Evolutionary conservation across 2,888 invertebrate species (phyloP).

Genomic region (Limenitis arthemis): DNA sequence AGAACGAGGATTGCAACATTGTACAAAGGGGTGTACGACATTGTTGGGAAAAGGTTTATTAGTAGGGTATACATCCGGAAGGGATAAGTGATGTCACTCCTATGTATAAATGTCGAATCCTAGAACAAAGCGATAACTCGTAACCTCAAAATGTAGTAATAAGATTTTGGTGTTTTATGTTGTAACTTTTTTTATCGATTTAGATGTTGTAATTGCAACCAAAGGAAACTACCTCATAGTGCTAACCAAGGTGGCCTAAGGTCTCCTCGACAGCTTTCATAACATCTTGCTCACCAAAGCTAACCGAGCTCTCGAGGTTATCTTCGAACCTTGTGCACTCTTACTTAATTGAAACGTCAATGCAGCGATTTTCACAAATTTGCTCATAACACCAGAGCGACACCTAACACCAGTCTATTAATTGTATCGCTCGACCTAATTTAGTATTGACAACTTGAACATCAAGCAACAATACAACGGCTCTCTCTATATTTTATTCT

Average conservation of each 20-base stretch:
- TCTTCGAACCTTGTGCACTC: constrained; percentile 2
- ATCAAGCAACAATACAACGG: too few species aligned
- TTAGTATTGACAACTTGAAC: too few species aligned
- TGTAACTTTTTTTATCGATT: constrained; percentile 6
- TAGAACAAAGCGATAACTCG: constrained; percentile 7
- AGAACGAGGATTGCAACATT: too few species aligned
- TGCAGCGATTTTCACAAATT: not conserved
- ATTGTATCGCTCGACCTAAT: too few species aligned
- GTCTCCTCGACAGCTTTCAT: not conserved
- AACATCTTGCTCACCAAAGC: not conserved
- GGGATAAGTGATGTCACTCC: not conserved
- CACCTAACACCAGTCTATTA: too few species aligned
- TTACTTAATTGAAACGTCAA: not conserved
- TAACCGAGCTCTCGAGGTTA: not conserved
- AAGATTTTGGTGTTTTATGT: constrained; percentile 17
- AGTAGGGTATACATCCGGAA: not conserved
- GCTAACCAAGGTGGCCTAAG: constrained; percentile 4
- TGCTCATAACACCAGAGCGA: too few species aligned
- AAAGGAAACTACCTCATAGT: constrained; percentile 16
- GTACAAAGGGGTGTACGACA: not conserved
- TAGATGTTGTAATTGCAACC: constrained; percentile 18
- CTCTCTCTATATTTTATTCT: too few species aligned
- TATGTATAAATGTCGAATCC: not conserved
- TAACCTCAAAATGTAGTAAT: constrained; percentile 18
- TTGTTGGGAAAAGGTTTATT: not conserved